These are phyloP conservation scores for Hippocampus kuda DNA, from an alignment of 2,797 vertebrate genomes.

Conservation along the genomic window DNA sequence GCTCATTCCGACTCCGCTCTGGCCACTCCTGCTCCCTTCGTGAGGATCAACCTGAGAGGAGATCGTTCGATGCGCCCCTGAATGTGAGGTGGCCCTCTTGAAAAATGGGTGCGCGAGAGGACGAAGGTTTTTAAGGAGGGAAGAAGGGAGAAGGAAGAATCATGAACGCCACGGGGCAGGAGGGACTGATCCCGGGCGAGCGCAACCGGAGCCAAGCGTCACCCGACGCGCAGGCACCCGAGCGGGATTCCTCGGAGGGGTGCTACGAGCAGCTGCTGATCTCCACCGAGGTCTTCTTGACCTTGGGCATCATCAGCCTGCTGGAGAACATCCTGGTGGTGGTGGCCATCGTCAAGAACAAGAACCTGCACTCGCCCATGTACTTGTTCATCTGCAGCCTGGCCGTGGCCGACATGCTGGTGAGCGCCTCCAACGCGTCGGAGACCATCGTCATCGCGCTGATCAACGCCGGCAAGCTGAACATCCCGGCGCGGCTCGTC, in stretches of 20 bases:
- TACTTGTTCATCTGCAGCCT: slow-evolving; percentile 96
- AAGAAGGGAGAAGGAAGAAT: background rate
- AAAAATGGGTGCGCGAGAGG: background rate
- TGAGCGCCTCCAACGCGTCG: slow-evolving; percentile 87
- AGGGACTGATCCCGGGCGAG: slow-evolving; percentile 54
- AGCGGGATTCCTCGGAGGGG: slow-evolving; percentile 60
- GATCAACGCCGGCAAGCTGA: slow-evolving; percentile 70
- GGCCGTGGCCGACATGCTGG: slow-evolving; percentile 88
- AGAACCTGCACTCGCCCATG: slow-evolving; percentile 93
- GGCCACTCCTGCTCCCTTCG: background rate
- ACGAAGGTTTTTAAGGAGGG: background rate
- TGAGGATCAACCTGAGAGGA: background rate
- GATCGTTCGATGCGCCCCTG: background rate
- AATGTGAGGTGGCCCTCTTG: background rate
- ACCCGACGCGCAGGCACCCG: slow-evolving; percentile 11
- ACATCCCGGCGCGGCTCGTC: slow-evolving; percentile 68
- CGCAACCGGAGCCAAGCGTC: slow-evolving; percentile 68
- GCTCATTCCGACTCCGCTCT: background rate
- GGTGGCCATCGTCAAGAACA: slow-evolving; percentile 83
- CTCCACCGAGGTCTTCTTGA: slow-evolving; percentile 86
- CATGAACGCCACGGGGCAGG: slow-evolving; percentile 74
- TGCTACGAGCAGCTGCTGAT: slow-evolving; percentile 82
- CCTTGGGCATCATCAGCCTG: slow-evolving; percentile 82
- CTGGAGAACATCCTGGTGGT: slow-evolving; percentile 90
- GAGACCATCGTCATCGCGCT: slow-evolving; percentile 89